These are phyloP conservation scores for Leptothorax acervorum DNA, from an alignment of 2,888 invertebrate species.

Conservation along the genomic window DNA sequence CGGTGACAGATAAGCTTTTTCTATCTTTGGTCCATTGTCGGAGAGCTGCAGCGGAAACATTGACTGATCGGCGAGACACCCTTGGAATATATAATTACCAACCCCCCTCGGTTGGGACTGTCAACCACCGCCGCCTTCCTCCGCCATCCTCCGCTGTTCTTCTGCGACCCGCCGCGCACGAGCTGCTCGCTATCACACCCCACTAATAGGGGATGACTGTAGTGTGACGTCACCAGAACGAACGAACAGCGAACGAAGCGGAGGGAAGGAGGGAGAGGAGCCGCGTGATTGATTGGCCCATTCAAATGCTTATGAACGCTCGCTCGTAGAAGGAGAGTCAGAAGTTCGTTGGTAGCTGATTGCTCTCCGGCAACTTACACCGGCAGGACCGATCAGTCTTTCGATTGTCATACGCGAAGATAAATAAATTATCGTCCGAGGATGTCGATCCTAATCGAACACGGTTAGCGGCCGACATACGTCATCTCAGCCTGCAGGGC, in stretches of 20 bases:
- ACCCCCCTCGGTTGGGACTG: slow-evolving; percentile 66
- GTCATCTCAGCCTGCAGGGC: slow-evolving; percentile 51
- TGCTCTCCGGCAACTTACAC: slow-evolving; percentile 67
- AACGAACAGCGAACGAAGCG: slow-evolving; percentile 74
- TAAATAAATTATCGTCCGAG: slow-evolving; percentile 81
- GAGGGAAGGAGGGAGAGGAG: slow-evolving; percentile 48
- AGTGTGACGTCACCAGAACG: slow-evolving; percentile 83
- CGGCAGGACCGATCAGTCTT: slow-evolving; percentile 81
- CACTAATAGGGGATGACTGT: slow-evolving; percentile 82
- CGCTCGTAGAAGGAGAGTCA: slow-evolving; percentile 69
- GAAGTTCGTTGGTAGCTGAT: slow-evolving; percentile 77
- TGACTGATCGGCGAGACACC: slow-evolving; percentile 85
- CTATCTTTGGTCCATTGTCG: slow-evolving; percentile 84
- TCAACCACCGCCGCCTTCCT: slow-evolving; percentile 59
- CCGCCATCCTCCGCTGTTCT: slow-evolving; percentile 54
- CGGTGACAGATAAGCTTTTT: slow-evolving; percentile 85
- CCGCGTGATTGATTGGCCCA: slow-evolving; percentile 84
- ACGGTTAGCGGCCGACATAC: slow-evolving; percentile 62
- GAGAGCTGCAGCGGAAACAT: slow-evolving; percentile 85
- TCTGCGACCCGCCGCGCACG: slow-evolving; percentile 65
- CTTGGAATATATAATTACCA: slow-evolving; percentile 85
- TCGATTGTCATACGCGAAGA: slow-evolving; percentile 80
- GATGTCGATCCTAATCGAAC: slow-evolving; percentile 72
- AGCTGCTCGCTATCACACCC: slow-evolving; percentile 79
- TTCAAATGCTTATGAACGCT: slow-evolving; percentile 84